Percentiles rank a stretch among this genome's conserved stretches.
These are phyloP conservation scores for Gymnothorax reevesii DNA, from an alignment of 2,797 vertebrate species.

Conservation along the genomic window DNA sequence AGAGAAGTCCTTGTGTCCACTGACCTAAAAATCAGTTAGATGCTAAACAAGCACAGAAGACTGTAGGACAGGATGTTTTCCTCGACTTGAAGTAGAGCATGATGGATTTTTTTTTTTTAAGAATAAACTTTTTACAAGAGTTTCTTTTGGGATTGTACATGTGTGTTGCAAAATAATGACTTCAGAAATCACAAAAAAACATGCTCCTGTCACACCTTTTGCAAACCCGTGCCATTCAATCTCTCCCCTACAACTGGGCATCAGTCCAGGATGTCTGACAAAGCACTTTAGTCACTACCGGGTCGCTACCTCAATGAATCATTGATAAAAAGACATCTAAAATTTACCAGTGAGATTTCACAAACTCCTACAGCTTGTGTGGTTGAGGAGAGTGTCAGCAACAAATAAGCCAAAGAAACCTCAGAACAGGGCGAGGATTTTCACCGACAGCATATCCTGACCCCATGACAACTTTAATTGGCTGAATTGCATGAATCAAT, in stretches of 20 bases:
- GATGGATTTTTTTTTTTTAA: constrained; percentile 20
- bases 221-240: constrained; percentile 57
- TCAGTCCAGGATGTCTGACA: constrained; percentile 65
- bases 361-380: constrained; percentile 34
- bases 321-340: constrained; percentile 59
- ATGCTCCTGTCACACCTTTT: constrained; percentile 60
- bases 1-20: not conserved
- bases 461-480: constrained; percentile 14
- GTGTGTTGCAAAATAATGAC: constrained; percentile 51
- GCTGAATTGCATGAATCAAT: not conserved
- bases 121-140: constrained; percentile 26
- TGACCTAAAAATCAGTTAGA: not conserved
- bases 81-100: not conserved
- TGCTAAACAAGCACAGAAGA: not conserved
- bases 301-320: constrained; percentile 62
- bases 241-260: constrained; percentile 49
- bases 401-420: constrained; percentile 39
- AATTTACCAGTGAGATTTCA: constrained; percentile 39
- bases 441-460: constrained; percentile 42
- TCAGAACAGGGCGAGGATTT: constrained; percentile 26
- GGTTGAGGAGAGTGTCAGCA: constrained; percentile 12
- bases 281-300: constrained; percentile 56
- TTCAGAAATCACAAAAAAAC: constrained; percentile 24
- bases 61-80: not conserved
- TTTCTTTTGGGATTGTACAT: not conserved